phyloP scores from a whole-genome alignment of 2,888 invertebrate genomes.

The Tachina fera region DNA sequence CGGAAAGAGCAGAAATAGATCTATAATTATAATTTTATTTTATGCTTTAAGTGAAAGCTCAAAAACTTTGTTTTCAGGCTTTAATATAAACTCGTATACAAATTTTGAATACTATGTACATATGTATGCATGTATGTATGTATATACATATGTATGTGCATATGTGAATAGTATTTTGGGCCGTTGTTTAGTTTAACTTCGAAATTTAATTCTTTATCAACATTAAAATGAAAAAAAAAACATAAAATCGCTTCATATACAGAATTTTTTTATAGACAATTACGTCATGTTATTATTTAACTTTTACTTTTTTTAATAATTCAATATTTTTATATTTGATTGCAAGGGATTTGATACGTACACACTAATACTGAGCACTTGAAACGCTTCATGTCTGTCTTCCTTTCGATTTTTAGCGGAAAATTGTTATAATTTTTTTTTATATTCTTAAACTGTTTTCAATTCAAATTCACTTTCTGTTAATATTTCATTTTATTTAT shows the following conservation, averaged over 20 bases:
- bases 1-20: constrained; percentile 77
- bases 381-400: constrained; percentile 75
- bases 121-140: not conserved
- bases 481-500: constrained; percentile 38
- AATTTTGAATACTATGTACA: constrained; percentile 56
- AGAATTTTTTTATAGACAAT: constrained; percentile 47
- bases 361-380: constrained; percentile 82
- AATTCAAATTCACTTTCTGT: constrained; percentile 32
- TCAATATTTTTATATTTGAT: constrained; percentile 13
- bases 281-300: constrained; percentile 69
- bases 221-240: constrained; percentile 14
- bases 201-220: constrained; percentile 62
- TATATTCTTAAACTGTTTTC: constrained; percentile 8
- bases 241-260: constrained; percentile 28
- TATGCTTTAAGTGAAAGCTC: constrained; percentile 57
- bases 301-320: constrained; percentile 30
- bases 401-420: constrained; percentile 5
- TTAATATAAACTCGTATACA: not conserved
- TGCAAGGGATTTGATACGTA: constrained; percentile 74
- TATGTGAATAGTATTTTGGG: constrained; percentile 62
- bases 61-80: constrained; percentile 67
- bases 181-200: constrained; percentile 49
- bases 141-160: not conserved
- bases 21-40: constrained; percentile 71
- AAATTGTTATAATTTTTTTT: not conserved